Percentiles rank a stretch among this genome's conserved stretches.
Evolutionary conservation across 2,888 invertebrate genomes (phyloP).

Genomic region (Alentia gelatinosa): DNA sequence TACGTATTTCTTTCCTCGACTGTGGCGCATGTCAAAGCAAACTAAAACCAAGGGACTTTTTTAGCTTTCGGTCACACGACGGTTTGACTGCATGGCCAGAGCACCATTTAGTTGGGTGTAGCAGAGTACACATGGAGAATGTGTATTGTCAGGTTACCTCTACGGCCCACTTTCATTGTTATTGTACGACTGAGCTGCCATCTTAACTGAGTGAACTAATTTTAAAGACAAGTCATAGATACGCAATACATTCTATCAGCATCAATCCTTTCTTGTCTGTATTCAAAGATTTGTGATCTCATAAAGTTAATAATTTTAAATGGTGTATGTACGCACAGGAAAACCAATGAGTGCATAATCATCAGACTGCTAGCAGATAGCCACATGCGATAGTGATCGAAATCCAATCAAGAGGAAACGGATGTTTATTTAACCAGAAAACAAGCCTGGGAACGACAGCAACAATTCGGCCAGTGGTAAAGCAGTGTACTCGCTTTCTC

Average conservation of each 20-base stretch:
- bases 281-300: constrained; percentile 7
- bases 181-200: constrained; percentile 29
- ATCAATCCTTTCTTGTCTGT: background rate
- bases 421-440: background rate
- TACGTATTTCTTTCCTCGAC: background rate
- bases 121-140: background rate
- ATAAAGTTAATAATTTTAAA: background rate
- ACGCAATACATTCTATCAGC: constrained; percentile 13
- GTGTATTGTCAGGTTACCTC: background rate
- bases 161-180: background rate
- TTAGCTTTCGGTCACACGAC: constrained; percentile 24
- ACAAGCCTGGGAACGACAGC: background rate
- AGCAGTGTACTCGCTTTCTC: background rate
- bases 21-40: constrained; percentile 24
- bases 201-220: background rate
- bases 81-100: background rate
- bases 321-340: background rate
- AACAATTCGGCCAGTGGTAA: background rate
- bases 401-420: too few species aligned
- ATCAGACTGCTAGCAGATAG: background rate
- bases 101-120: background rate
- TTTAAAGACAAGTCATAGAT: constrained; percentile 14
- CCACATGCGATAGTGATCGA: too few species aligned
- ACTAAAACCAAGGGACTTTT: constrained; percentile 5
- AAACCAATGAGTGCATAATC: background rate